Base-by-base conservation (phyloP, 2,888 invertebrate genomes). In the Cheilosia pagana region DNA sequence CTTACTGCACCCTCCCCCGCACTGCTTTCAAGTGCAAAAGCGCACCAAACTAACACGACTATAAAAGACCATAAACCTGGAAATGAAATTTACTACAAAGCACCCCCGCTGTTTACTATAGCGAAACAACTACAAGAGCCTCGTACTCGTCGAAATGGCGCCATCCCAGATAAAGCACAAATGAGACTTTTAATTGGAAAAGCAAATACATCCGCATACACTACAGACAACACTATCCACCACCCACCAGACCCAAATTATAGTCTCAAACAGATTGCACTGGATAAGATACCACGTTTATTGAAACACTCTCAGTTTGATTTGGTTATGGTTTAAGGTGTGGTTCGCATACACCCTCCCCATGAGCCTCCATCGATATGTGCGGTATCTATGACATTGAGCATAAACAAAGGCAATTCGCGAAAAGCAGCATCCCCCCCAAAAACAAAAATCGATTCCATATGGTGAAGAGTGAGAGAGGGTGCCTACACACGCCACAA, bases 321-420 rank as follows among this genome's bases (percentile, higher is more conserved):
- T 55, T 45, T 41, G 16, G 48, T 3, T 14, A 21, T 41, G 16
- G 48, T 3, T 14, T 16, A 60, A 76, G 67, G 76, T 76, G 76
- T 68, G 68, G 67, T 60, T 60, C 52, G 19, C 14, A 57, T 28
- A 50, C 65, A 19, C 57, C 25, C 23, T 14, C 14, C 39, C n/a
- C 16, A 6, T 12, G 7, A 23, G 45, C 31, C 8, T 41, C 25
- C 28, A n/a, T 6, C 52, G 52, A 67, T 41, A 21, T 25, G 12
- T 59, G 48, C 31, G n/a, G 59, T 60, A 59, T 67, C 55, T 68
- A 41, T 78, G 78, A 78, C 77, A 83, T 78, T 74, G 77, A 68
- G 67, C 16, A 82, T 82, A 74, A 82, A 77, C 82, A 82, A 82
- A 72, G 48, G 50, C 60, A 67, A 63, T 82, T 72, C 55, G 43